phyloP scores from a whole-genome alignment of 1,140 invertebrate species.

The Dysdera silvatica region DNA sequence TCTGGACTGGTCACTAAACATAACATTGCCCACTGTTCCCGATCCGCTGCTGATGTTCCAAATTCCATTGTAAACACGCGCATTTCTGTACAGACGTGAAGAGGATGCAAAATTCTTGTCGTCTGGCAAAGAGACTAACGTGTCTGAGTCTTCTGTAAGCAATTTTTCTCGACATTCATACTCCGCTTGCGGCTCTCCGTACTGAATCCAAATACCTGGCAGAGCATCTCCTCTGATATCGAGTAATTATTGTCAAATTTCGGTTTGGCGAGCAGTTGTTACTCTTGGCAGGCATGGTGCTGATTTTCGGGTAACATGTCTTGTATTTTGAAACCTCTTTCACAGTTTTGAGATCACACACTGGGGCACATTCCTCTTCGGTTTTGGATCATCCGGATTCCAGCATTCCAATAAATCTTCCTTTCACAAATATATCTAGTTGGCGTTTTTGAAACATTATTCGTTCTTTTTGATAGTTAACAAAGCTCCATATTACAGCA shows the following conservation, averaged over 20 bases:
- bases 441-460: neutral
- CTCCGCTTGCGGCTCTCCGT: neutral
- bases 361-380: neutral
- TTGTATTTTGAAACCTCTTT: too few relatives aligned
- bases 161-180: neutral
- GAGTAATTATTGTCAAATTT: neutral
- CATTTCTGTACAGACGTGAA: neutral
- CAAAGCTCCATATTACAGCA: neutral
- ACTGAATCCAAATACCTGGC: neutral
- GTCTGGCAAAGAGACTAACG: neutral
- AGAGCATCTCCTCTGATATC: neutral
- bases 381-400: neutral
- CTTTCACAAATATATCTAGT: neutral
- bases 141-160: neutral
- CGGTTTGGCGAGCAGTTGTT: too few relatives aligned
- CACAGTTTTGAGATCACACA: neutral
- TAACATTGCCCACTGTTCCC: too few relatives aligned
- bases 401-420: constrained; percentile 1
- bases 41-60: neutral
- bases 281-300: too few relatives aligned
- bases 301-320: too few relatives aligned
- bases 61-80: neutral
- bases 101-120: neutral
- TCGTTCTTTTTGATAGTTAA: neutral
- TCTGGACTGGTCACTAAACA: neutral